Evolutionary conservation across 37 sponge, comb jelly and placozoan species (phyloP), one percentile per base, ranked within the genome.

Genomic region (Bolinopsis microptera): DNA sequence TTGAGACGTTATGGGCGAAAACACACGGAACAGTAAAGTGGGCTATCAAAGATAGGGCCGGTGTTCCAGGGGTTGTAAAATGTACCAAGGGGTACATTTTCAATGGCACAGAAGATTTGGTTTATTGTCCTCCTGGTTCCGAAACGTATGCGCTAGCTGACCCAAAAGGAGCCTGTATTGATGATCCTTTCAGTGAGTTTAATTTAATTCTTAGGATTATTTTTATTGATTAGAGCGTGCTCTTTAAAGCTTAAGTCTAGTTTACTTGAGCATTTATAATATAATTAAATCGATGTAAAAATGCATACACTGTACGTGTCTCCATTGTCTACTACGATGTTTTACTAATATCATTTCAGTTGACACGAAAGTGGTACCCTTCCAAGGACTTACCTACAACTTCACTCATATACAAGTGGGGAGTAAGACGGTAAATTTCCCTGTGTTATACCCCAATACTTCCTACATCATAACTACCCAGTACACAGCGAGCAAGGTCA

Each of bases 261-360:
- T n/a, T n/a, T n/a, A n/a, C n/a, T n/a, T n/a, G n/a, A n/a, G n/a
- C n/a, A n/a, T n/a, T n/a, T n/a, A n/a, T n/a, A n/a, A n/a, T n/a
- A n/a, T n/a, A n/a, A n/a, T n/a, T n/a, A n/a, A n/a, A n/a, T n/a
- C n/a, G n/a, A n/a, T n/a, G n/a, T n/a, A n/a, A n/a, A n/a, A n/a
- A n/a, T n/a, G n/a, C n/a, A n/a, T n/a, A n/a, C n/a, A n/a, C n/a
- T n/a, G n/a, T n/a, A n/a, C n/a, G n/a, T n/a, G n/a, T n/a, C n/a
- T n/a, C n/a, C n/a, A n/a, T n/a, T n/a, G n/a, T n/a, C n/a, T n/a
- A n/a, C n/a, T n/a, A n/a, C n/a, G n/a, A n/a, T n/a, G n/a, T n/a
- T n/a, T n/a, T n/a, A n/a, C n/a, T n/a, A n/a, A n/a, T n/a, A 9
- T 77, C 5, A 13, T 77, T 35, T 86, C 90, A 86, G 90, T 39